Conservation (phyloP, 53 echinoderm and acorn worm genomes). For the Echinometra lucunter region DNA sequence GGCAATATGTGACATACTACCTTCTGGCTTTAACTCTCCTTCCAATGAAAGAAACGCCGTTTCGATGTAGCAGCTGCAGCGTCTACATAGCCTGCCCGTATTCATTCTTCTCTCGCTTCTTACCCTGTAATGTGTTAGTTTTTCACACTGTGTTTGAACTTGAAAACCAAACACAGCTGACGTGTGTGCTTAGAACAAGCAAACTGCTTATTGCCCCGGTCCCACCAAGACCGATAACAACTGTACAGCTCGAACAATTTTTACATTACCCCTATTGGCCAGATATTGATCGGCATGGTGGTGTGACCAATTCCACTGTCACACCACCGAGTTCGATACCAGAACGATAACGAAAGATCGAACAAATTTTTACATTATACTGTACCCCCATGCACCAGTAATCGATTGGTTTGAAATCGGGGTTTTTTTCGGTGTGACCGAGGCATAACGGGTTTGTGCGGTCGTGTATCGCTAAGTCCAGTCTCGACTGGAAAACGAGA, state of each 20-base stretch:
- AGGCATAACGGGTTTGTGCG: too few species aligned
- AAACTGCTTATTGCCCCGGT: not conserved
- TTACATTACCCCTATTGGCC: too few species aligned
- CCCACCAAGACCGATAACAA: too few species aligned
- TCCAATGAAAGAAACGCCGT: not conserved
- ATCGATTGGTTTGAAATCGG: too few species aligned
- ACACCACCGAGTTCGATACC: too few species aligned
- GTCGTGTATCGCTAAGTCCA: not conserved
- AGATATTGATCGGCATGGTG: too few species aligned
- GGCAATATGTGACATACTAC: not conserved
- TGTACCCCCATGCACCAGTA: too few species aligned
- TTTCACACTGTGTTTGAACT: constrained; percentile 40
- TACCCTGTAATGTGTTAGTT: not conserved
- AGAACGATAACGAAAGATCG: too few species aligned
- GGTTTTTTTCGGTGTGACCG: too few species aligned
- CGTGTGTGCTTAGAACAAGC: not conserved
- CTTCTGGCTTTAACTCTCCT: not conserved
- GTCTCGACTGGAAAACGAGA: not conserved
- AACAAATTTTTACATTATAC: too few species aligned
- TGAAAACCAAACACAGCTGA: constrained; percentile 50
- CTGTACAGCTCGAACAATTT: too few species aligned
- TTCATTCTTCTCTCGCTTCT: not conserved
- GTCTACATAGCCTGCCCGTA: not conserved
- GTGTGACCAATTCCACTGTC: too few species aligned
- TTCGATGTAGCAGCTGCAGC: not conserved